These are phyloP conservation scores for Lateolabrax maculatus DNA, from an alignment of 2,797 vertebrate species.

Conservation along the genomic window DNA sequence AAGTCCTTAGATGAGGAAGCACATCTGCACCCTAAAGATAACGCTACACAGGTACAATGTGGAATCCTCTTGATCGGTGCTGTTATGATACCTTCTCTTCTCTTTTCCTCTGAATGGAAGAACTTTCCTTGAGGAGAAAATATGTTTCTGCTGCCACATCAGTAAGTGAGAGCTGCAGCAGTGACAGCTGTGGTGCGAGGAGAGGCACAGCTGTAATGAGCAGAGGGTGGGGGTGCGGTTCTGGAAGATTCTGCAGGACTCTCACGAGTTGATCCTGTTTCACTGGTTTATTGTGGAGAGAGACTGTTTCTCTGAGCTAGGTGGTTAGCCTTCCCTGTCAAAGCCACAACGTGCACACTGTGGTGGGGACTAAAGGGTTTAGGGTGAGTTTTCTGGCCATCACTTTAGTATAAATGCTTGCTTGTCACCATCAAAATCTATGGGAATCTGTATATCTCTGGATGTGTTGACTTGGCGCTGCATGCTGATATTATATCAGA, in stretches of 20 bases:
- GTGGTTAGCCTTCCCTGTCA: constrained; percentile 58
- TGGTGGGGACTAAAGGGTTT: constrained; percentile 61
- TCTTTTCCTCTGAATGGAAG: background rate
- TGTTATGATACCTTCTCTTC: background rate
- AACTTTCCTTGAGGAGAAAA: background rate
- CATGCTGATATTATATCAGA: constrained; percentile 54
- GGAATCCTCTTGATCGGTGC: background rate
- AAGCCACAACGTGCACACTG: constrained; percentile 62
- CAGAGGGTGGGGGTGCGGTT: constrained; percentile 76
- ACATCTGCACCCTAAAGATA: background rate
- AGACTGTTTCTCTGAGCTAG: constrained; percentile 61
- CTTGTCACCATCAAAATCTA: constrained; percentile 19
- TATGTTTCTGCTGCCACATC: constrained; percentile 10
- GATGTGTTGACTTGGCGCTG: constrained; percentile 49
- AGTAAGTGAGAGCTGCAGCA: constrained; percentile 22
- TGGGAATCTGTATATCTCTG: constrained; percentile 10
- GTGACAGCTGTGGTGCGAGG: constrained; percentile 54
- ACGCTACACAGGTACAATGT: background rate
- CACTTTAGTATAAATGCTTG: constrained; percentile 26
- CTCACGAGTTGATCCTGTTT: constrained; percentile 77
- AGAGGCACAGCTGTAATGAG: constrained; percentile 61
- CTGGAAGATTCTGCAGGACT: constrained; percentile 84
- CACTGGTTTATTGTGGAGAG: constrained; percentile 72
- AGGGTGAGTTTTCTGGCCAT: constrained; percentile 75
- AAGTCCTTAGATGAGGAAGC: background rate